Conservation (phyloP, 2,888 invertebrate genomes). For the Agonopterix heracliana region DNA sequence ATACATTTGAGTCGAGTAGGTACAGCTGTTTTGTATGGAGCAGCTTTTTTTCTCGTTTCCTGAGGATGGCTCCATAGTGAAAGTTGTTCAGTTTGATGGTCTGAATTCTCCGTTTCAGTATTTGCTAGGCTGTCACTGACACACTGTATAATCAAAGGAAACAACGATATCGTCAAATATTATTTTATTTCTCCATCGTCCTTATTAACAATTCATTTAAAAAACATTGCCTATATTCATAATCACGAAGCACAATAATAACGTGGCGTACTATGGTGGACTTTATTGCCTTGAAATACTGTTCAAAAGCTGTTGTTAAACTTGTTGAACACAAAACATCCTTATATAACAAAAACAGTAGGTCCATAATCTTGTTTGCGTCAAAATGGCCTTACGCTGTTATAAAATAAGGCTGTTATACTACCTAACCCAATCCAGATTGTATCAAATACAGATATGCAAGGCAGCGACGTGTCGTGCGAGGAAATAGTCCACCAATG, state of each 20-base stretch:
- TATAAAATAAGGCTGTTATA: too few relatives aligned
- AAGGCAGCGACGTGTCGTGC: too few relatives aligned
- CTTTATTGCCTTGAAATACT: background rate
- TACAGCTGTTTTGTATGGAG: too few relatives aligned
- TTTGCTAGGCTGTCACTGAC: too few relatives aligned
- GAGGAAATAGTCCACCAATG: too few relatives aligned
- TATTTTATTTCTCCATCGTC: conserved; percentile 21
- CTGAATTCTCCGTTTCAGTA: too few relatives aligned
- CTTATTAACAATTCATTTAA: conserved; percentile 41
- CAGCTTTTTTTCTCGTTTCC: too few relatives aligned
- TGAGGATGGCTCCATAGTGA: too few relatives aligned
- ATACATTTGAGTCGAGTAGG: too few relatives aligned
- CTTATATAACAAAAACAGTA: background rate
- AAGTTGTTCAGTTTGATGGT: too few relatives aligned
- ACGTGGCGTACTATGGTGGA: background rate
- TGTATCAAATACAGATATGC: too few relatives aligned
- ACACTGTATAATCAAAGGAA: background rate
- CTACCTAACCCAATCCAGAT: too few relatives aligned
- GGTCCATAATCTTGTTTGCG: background rate
- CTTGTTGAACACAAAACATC: background rate
- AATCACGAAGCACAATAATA: conserved; percentile 24
- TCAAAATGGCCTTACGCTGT: background rate
- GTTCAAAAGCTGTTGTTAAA: background rate
- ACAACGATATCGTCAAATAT: conserved; percentile 1
- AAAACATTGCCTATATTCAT: conserved; percentile 29